These are phyloP conservation scores for Drosophila asahinai DNA, from an alignment of 1,140 invertebrate species.

Conservation along the genomic window DNA sequence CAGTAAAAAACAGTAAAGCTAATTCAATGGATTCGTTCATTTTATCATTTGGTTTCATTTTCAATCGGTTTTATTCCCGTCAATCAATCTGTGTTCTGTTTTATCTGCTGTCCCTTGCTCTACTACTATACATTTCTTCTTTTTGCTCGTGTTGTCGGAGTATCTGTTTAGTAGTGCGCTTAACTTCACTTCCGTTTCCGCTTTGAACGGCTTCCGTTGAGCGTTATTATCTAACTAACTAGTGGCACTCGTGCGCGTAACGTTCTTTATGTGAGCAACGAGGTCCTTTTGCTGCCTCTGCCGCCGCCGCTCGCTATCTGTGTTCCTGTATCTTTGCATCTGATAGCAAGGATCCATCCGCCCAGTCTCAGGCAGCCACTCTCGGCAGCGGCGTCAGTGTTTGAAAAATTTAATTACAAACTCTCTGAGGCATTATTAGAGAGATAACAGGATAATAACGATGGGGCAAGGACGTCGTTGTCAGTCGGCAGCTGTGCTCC, in stretches of 20 bases:
- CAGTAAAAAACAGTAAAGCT: neutral
- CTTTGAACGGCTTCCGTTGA: constrained; percentile 78
- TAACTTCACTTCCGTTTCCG: constrained; percentile 83
- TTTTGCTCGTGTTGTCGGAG: constrained; percentile 49
- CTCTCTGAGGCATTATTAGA: constrained; percentile 83
- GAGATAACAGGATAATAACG: constrained; percentile 84
- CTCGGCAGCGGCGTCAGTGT: constrained; percentile 46
- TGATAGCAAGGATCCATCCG: constrained; percentile 23
- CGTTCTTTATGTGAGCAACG: constrained; percentile 64
- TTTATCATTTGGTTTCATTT: constrained; percentile 27
- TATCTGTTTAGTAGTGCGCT: constrained; percentile 82
- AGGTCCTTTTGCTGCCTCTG: neutral
- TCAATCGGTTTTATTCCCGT: constrained; percentile 35
- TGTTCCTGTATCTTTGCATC: constrained; percentile 49
- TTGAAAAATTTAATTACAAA: constrained; percentile 84
- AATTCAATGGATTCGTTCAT: constrained; percentile 20
- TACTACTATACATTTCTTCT: neutral
- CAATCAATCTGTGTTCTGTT: constrained; percentile 36
- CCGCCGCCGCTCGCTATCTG: constrained; percentile 12
- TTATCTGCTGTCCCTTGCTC: constrained; percentile 1
- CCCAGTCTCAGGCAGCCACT: constrained; percentile 29
- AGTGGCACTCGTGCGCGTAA: constrained; percentile 81
- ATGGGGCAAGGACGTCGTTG: constrained; percentile 72
- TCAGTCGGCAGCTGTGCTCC: constrained; percentile 67
- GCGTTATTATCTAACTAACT: constrained; percentile 83